Evolutionary conservation across 1,140 invertebrate species (phyloP).

Genomic region (Diabrotica undecimpunctata): DNA sequence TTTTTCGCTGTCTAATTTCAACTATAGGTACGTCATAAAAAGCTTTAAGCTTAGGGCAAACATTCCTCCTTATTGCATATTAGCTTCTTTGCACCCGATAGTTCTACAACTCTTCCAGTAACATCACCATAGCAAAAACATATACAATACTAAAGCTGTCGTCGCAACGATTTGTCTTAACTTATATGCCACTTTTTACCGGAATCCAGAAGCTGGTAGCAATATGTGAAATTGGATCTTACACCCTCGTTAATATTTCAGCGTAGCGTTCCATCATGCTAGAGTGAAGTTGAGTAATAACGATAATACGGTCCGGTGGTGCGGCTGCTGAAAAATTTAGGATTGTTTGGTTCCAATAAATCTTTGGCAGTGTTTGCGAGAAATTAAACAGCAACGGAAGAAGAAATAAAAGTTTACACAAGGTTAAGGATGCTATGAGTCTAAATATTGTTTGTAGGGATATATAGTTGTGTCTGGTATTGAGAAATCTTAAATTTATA

Average conservation of each 20-base stretch:
- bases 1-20: too few relatives aligned
- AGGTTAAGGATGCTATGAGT: neutral
- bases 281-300: neutral
- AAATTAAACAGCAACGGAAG: neutral
- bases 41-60: too few relatives aligned
- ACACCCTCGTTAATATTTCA: conserved; percentile 11
- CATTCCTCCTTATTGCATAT: too few relatives aligned
- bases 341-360: neutral
- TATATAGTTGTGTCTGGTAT: too few relatives aligned
- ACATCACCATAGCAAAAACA: neutral
- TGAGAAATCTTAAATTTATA: too few relatives aligned
- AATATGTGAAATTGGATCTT: conserved; percentile 16
- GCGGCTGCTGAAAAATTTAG: neutral
- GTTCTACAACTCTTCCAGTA: neutral
- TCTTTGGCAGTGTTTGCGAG: neutral
- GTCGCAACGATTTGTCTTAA: neutral
- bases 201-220: neutral
- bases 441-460: too few relatives aligned
- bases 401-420: neutral
- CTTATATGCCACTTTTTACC: conserved; percentile 4
- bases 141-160: conserved; percentile 5
- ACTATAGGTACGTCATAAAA: too few relatives aligned
- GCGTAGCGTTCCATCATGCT: conserved; percentile 3
- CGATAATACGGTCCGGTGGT: neutral
- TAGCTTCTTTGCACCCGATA: too few relatives aligned